These are phyloP conservation scores for Aromia moschata DNA, from an alignment of 2,888 invertebrate genomes.

Conservation along the genomic window DNA sequence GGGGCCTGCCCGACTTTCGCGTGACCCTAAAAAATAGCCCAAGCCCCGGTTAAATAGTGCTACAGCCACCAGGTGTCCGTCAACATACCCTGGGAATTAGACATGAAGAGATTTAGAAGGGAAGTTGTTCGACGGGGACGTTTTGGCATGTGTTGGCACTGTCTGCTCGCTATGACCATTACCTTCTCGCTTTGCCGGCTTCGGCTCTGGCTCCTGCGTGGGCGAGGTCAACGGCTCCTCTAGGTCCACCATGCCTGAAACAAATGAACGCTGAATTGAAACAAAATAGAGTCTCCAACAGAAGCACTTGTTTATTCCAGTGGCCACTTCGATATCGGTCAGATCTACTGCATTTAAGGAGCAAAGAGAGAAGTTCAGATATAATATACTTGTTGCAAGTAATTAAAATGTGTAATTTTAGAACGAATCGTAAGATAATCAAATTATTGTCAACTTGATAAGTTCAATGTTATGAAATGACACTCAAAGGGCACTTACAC, in stretches of 20 bases:
- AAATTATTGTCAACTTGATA: too few relatives aligned
- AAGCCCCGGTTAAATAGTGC: slow-evolving; percentile 70
- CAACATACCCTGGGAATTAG: slow-evolving; percentile 88
- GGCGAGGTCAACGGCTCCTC: slow-evolving; percentile 58
- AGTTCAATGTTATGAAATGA: too few relatives aligned
- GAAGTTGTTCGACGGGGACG: slow-evolving; percentile 93
- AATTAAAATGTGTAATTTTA: too few relatives aligned
- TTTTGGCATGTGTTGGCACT: slow-evolving; percentile 72
- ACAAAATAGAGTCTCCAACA: too few relatives aligned
- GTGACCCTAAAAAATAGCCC: slow-evolving; percentile 68
- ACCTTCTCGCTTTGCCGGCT: slow-evolving; percentile 75
- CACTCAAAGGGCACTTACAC: too few relatives aligned
- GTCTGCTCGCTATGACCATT: slow-evolving; percentile 63
- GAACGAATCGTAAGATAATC: too few relatives aligned
- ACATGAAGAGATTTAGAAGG: slow-evolving; percentile 94
- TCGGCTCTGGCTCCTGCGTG: slow-evolving; percentile 52
- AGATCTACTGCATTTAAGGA: too few relatives aligned
- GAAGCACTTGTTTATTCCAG: too few relatives aligned
- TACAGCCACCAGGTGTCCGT: slow-evolving; percentile 42
- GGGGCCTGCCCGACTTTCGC: slow-evolving; percentile 62
- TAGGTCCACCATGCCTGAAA: slow-evolving; percentile 58
- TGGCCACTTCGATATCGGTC: too few relatives aligned
- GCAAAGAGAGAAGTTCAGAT: too few relatives aligned
- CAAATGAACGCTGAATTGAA: slow-evolving; percentile 1
- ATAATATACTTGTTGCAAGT: too few relatives aligned